Evolutionary conservation across 1,140 invertebrate genomes (phyloP), one percentile per base, ranked within the genome.

Genomic region (Dendrolimus kikuchii): DNA sequence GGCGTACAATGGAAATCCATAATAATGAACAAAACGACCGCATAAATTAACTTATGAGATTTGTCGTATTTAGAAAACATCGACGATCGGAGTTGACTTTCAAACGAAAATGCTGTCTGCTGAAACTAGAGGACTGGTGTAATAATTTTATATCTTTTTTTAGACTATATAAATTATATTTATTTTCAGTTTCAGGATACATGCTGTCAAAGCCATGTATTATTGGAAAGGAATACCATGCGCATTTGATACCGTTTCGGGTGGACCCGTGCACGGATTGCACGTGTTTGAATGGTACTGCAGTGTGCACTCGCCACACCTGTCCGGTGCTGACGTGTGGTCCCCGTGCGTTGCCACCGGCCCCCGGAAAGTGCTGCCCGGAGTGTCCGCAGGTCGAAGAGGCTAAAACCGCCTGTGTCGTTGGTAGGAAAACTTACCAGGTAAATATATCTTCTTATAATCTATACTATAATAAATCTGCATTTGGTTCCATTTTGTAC

Each of bases 281-380:
- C 80, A 91, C 89, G 2, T 98, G 96, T 69, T 55, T 83, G 42
- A 93, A 94, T 77, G 93, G 93, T 36, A 95, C 93, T 0, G 90
- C 92, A 0, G 87, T 94, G 8, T 98, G 96, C 81, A 85, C 89
- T 7, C 88, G 94, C 5, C 89, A 92, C 57, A 92, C 93, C 1
- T 98, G 96, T 71, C 95, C 95, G 1, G 91, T 95, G 0, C 75
- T 97, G 46, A 92, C 95, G 55, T 98, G 96, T 73, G 88, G 92
- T 0, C 89, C 91, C 0, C 91, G 94, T 44, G 89, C 92, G 40
- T 60, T 94, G 67, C 89, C 91, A 40, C 89, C 86, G 5, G 70
- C 82, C 2, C 89, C 89, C 0, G 92, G 91, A 6, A 90, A 91
- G 52, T 97, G 96, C 71, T 98, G 96, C 77, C 92, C 93, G 0